Base-by-base conservation (phyloP, 2,113 vertebrate species). In the Xenus cinereus region DNA sequence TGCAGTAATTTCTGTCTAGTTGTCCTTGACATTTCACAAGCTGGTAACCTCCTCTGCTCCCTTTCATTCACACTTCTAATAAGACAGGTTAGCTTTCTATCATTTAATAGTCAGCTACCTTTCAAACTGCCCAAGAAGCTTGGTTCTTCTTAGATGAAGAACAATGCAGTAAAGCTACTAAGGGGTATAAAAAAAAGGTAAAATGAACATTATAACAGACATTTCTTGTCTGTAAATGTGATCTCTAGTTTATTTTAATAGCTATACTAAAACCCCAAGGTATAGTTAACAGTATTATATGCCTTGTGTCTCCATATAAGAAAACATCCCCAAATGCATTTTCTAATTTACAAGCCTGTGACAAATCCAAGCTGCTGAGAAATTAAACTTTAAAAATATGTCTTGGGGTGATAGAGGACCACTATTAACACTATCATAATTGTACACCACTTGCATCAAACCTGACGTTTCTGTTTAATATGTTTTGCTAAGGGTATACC, bases 321-420 rank as follows among this genome's bases (percentile, higher is more conserved):
- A 97, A 97, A 98, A 98, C 96, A 98, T 97, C 93, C 84, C 95
- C 93, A 97, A 97, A 97, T 74, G 96, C 84, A 94, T 97, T 97
- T 98, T 97, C 96, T 98, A 97, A 98, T 98, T 98, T 98, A 98
- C 92, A 97, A 96, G 95, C 95, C 87, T 96, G 89, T 97, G 98
- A 98, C 97, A 98, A 97, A 97, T 95, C 93, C 92, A 96, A 98
- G 98, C 97, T 97, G 94, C 67, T 97, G 93, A 98, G 97, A 98
- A 98, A 98, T 97, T 98, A 98, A 96, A 97, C 97, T 97, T 94
- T 98, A 96, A 98, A 98, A 97, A 95, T 97, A 95, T 91, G 96
- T 97, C 97, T 98, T 89, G 81, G 76, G 94, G 97, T 98, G 98
- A 98, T 91, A 98, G 97, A 98, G 96, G 86, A 95, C 96, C 89